A percentile compares a stretch with the other conserved stretches of the same genome.
phyloP scores from a whole-genome alignment of 2,797 vertebrate genomes.

The Rhynchotus rufescens region DNA sequence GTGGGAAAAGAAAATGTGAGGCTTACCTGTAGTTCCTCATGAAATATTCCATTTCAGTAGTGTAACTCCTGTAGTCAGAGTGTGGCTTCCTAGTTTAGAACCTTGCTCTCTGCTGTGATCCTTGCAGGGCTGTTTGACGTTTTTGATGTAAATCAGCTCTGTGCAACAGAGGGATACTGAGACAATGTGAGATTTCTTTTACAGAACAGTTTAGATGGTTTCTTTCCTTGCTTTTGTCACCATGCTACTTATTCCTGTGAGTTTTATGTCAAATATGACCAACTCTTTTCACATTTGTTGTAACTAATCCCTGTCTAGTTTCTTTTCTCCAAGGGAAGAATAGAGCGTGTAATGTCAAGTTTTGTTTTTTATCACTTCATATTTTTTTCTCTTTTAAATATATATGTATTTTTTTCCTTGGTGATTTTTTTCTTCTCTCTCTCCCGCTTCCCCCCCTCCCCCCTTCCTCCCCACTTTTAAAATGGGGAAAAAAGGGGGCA shows the following conservation, averaged over 20 bases:
- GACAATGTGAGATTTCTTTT: neutral
- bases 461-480: too few relatives aligned
- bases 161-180: neutral
- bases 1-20: neutral
- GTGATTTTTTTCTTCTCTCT: neutral
- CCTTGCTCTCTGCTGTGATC: neutral
- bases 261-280: neutral
- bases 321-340: too few relatives aligned
- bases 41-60: neutral
- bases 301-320: neutral
- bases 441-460: too few relatives aligned
- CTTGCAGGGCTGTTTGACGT: neutral
- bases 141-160: neutral
- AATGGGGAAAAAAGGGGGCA: too few relatives aligned
- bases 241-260: neutral
- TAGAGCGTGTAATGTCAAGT: neutral
- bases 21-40: neutral
- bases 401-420: neutral
- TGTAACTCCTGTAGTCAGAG: neutral
- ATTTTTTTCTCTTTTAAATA: neutral
- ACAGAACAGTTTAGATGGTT: neutral
- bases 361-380: neutral
- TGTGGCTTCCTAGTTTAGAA: neutral
- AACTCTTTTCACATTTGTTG: neutral
- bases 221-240: neutral